These are phyloP conservation scores for Nephotettix cincticeps DNA, from an alignment of 1,140 invertebrate genomes.

Conservation along the genomic window DNA sequence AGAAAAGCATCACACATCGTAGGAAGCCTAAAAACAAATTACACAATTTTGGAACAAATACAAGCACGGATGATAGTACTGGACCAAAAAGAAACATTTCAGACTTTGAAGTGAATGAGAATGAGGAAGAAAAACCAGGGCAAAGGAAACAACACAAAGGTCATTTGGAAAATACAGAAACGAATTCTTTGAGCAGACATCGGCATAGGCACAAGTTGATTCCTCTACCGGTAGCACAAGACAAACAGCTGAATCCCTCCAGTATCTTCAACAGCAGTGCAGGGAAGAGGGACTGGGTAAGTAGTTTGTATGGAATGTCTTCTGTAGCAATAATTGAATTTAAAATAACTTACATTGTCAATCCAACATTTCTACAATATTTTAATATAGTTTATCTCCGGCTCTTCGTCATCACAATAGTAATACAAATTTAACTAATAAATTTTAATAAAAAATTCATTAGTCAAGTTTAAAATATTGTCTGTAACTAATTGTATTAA, in stretches of 20 bases:
- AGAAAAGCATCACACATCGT: background rate
- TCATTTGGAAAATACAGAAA: background rate
- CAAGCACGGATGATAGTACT: background rate
- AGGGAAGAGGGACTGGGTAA: slow-evolving; percentile 3
- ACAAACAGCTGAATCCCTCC: slow-evolving; percentile 49
- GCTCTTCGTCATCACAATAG: too few species aligned
- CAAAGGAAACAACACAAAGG: background rate
- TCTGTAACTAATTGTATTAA: too few species aligned
- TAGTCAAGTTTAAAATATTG: too few species aligned
- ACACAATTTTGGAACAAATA: background rate
- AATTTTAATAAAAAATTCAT: too few species aligned
- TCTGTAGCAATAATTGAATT: too few species aligned
- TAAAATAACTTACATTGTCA: too few species aligned
- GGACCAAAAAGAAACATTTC: background rate
- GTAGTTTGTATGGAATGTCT: too few species aligned
- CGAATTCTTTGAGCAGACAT: background rate
- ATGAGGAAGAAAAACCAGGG: background rate
- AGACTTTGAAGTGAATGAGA: background rate
- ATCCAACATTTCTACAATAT: too few species aligned
- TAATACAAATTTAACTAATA: too few species aligned
- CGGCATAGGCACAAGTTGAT: slow-evolving; percentile 1
- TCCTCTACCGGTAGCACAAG: too few species aligned
- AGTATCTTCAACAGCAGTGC: background rate
- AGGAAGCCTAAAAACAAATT: background rate
- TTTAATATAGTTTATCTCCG: too few species aligned